phyloP scores from a whole-genome alignment of 2,113 vertebrate species.

The Morone chrysops region DNA sequence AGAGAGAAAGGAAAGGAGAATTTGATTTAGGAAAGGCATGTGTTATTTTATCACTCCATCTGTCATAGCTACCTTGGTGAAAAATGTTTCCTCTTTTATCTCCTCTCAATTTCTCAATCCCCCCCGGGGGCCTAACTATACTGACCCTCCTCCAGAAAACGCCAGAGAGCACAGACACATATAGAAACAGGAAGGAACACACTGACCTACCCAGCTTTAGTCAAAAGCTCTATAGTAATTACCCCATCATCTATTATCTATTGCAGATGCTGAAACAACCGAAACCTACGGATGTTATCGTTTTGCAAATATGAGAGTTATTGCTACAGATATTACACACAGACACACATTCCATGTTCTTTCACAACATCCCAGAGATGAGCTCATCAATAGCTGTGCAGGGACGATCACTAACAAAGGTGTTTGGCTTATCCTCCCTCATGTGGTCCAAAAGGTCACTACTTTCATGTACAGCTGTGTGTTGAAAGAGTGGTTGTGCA shows the following conservation, averaged over 20 bases:
- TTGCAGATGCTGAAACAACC: slow-evolving; percentile 79
- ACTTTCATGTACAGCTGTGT: slow-evolving; percentile 71
- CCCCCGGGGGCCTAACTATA: slow-evolving; percentile 15
- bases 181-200: slow-evolving; percentile 66
- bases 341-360: slow-evolving; percentile 63
- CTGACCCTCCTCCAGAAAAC: slow-evolving; percentile 35
- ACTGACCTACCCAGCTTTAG: slow-evolving; percentile 52
- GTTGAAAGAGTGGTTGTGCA: slow-evolving; percentile 70
- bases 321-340: slow-evolving; percentile 76
- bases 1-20: not conserved
- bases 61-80: slow-evolving; percentile 37
- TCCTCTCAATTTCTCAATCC: slow-evolving; percentile 33
- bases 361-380: slow-evolving; percentile 74
- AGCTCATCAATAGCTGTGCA: slow-evolving; percentile 68
- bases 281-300: slow-evolving; percentile 80
- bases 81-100: slow-evolving; percentile 51
- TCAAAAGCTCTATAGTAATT: slow-evolving; percentile 71
- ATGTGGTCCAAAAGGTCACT: slow-evolving; percentile 64
- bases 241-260: slow-evolving; percentile 75
- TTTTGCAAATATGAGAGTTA: slow-evolving; percentile 74
- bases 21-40: not conserved
- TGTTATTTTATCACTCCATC: slow-evolving; percentile 41
- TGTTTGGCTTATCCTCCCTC: slow-evolving; percentile 76
- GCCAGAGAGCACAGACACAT: slow-evolving; percentile 40
- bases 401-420: slow-evolving; percentile 69